Evolutionary conservation across 2,113 vertebrate genomes (phyloP).

Genomic region (Stercorarius parasiticus): DNA sequence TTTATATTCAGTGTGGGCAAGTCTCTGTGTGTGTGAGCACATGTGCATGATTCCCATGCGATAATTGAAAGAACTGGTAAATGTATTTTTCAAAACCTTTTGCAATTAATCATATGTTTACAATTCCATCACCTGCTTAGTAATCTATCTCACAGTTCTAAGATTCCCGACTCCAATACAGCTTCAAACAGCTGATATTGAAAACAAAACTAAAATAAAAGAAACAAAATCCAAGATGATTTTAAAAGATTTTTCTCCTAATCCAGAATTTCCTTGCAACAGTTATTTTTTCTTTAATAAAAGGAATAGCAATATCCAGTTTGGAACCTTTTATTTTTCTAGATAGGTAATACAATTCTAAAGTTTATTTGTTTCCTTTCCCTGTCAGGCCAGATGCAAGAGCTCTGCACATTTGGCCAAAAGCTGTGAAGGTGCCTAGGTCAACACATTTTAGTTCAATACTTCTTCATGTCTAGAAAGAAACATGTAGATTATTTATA

Average conservation of each 20-base stretch:
- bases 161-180: background rate
- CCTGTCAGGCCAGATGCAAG: background rate
- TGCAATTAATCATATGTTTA: background rate
- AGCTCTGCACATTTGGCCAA: background rate
- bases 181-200: background rate
- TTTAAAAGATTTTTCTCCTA: background rate
- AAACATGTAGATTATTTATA: background rate
- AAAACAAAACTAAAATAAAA: background rate
- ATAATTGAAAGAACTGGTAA: background rate
- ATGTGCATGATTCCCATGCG: background rate
- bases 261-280: background rate
- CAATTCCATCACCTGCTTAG: background rate
- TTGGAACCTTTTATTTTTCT: background rate
- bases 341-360: background rate
- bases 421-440: slow-evolving; percentile 6
- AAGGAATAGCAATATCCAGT: background rate
- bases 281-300: background rate
- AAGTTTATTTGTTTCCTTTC: background rate
- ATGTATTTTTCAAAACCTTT: background rate
- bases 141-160: background rate
- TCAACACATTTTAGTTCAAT: background rate
- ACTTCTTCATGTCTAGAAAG: background rate
- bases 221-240: background rate
- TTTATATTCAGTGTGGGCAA: background rate
- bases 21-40: background rate